A percentile compares a stretch with the other conserved stretches of the same genome.
Evolutionary conservation across 1,140 invertebrate genomes (phyloP).

Genomic region (Kradibia gibbosae): DNA sequence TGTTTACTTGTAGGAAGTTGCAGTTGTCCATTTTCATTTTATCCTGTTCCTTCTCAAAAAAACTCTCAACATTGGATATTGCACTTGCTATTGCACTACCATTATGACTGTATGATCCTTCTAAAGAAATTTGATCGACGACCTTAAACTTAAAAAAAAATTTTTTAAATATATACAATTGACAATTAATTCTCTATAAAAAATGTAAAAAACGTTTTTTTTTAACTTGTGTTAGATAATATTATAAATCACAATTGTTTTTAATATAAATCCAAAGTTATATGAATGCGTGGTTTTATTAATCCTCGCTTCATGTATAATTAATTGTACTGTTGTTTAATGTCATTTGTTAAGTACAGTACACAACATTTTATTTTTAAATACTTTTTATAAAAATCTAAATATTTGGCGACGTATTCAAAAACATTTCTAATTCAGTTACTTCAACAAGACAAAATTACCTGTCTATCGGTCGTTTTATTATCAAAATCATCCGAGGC

Average conservation of each 20-base stretch:
- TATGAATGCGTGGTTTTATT: too few species aligned
- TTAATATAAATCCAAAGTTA: too few species aligned
- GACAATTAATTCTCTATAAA: too few species aligned
- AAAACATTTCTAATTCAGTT: not conserved
- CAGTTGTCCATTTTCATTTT: constrained; percentile 52
- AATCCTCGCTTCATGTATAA: too few species aligned
- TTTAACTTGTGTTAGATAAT: too few species aligned
- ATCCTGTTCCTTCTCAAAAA: constrained; percentile 39
- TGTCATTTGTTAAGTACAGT: too few species aligned
- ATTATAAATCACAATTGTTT: too few species aligned
- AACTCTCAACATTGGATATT: constrained; percentile 40
- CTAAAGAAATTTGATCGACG: constrained; percentile 27
- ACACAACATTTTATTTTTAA: too few species aligned
- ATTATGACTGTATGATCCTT: constrained; percentile 38
- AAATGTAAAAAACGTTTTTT: too few species aligned
- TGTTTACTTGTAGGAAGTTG: constrained; percentile 62
- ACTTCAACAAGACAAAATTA: constrained; percentile 7
- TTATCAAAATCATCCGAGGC: constrained; percentile 36
- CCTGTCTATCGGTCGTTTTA: constrained; percentile 40
- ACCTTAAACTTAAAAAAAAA: constrained; percentile 55
- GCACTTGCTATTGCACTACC: constrained; percentile 40
- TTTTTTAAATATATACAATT: constrained; percentile 46
- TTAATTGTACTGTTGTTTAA: too few species aligned
- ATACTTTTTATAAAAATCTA: too few species aligned
- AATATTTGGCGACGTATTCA: too few species aligned